Evolutionary conservation across 2,113 vertebrate species (phyloP), one percentile per base, ranked within the genome.

Genomic region (Stegastes partitus): DNA sequence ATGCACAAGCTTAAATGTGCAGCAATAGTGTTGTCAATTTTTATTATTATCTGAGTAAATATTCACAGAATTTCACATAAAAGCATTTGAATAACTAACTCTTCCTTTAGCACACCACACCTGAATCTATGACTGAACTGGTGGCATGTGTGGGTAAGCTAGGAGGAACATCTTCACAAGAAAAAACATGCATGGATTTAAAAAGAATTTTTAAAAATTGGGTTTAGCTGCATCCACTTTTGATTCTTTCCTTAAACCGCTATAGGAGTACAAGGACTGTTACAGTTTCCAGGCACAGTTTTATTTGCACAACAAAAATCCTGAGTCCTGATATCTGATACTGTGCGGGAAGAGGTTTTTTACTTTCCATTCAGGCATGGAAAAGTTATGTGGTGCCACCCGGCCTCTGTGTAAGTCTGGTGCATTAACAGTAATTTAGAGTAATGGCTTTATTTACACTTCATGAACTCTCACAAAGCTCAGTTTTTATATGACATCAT

Each of bases 401-500:
- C 42, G 42, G 21, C 68, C 69, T 59, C 28, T 68, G 50, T 73
- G 51, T 5, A 63, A 76, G 75, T 79, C 68, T 12, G 5, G 42
- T 73, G 49, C 49, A 26, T 85, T 79, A 70, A 75, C 59, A 69
- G 59, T 70, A 14, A 76, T 90, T 86, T 75, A 56, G 55, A 66
- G 54, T 74, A 83, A 86, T 73, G 68, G 54, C 45, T 39, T 84
- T 77, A 34, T 57, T 87, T 54, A 56, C 71, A 74, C 63, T 74
- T 90, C 51, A 70, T 68, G 75, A 72, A 59, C 53, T 72, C 59
- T 8, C 57, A 62, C 51, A 69, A 62, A 59, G 72, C 39, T 55
- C n/a, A 61, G 34, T 42, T 21, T 81, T 87, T 81, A 78, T 65
- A 55, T 73, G 78, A 84, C 65, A 77, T 87, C 84, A 72, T 70